These are phyloP conservation scores for Aphelocoma californica DNA, from an alignment of 2,797 vertebrate genomes.

Conservation along the genomic window DNA sequence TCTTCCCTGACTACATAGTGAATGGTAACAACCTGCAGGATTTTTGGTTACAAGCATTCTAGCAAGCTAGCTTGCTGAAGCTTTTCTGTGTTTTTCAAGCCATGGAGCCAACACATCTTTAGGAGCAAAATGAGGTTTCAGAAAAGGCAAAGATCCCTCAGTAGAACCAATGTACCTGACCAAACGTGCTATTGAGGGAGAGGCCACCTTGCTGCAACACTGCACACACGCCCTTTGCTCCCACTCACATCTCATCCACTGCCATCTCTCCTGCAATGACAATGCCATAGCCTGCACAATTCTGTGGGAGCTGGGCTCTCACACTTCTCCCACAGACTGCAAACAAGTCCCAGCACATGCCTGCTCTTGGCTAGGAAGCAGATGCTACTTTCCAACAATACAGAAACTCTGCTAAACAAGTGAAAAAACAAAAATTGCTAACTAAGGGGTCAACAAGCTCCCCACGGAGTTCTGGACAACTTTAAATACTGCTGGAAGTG, in stretches of 20 bases:
- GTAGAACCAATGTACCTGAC: background rate
- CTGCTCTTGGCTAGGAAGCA: background rate
- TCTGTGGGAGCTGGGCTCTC: background rate
- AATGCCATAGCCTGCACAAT: rapidly evolving
- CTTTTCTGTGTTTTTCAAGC: background rate
- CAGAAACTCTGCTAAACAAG: background rate
- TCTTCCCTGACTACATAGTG: background rate
- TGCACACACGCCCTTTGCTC: background rate
- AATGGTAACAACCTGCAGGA: background rate
- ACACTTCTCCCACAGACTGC: background rate
- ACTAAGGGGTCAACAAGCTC: background rate
- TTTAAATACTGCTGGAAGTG: background rate
- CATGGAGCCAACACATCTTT: rapidly evolving
- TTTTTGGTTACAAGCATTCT: background rate
- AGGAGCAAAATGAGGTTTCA: background rate
- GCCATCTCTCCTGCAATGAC: background rate
- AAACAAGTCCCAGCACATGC: rapidly evolving
- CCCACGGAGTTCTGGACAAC: background rate
- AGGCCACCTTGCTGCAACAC: background rate
- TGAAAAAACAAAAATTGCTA: background rate
- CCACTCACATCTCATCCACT: background rate
- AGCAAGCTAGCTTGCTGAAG: background rate
- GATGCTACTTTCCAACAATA: background rate
- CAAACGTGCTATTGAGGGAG: background rate
- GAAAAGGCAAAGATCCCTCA: background rate